phyloP scores from a whole-genome alignment of 2,888 invertebrate genomes.

The Ophion slaviceki region DNA sequence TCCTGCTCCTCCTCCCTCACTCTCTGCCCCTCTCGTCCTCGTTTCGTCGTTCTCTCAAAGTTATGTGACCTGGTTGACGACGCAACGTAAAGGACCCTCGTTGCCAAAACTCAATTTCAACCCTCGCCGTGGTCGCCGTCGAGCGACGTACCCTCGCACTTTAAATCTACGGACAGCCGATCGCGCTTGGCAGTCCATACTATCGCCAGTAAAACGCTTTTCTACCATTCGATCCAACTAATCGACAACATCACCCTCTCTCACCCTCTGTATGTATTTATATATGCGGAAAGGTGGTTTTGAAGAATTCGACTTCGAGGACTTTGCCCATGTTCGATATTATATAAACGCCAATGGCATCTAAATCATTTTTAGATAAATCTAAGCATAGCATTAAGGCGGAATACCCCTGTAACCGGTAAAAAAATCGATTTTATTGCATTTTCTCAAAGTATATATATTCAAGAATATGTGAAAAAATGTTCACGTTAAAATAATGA shows the following conservation, averaged over 20 bases:
- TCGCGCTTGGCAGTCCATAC: neutral
- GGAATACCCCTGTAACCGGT: too few species aligned
- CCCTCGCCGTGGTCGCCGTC: constrained; percentile 13
- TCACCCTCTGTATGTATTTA: neutral
- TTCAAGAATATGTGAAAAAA: too few species aligned
- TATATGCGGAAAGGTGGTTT: neutral
- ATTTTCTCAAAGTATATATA: too few species aligned
- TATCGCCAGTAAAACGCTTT: constrained; percentile 26
- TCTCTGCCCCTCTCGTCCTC: neutral
- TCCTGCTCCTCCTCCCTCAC: constrained; percentile 1
- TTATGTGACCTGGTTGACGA: constrained; percentile 31
- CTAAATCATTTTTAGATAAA: too few species aligned
- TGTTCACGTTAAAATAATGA: too few species aligned
- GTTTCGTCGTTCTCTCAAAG: constrained; percentile 29
- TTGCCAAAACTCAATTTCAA: constrained; percentile 61
- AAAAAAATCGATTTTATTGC: too few species aligned
- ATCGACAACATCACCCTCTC: neutral
- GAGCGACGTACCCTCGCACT: neutral
- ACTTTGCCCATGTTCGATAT: too few species aligned
- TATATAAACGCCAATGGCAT: too few species aligned
- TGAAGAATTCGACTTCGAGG: too few species aligned
- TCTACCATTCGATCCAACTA: neutral
- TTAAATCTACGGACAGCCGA: neutral
- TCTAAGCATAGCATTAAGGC: too few species aligned
- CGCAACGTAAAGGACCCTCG: constrained; percentile 28